A percentile compares a stretch with the other conserved stretches of the same genome.
phyloP scores from a whole-genome alignment of 2,888 invertebrate genomes.

The Caenorhabditis japonica region DNA sequence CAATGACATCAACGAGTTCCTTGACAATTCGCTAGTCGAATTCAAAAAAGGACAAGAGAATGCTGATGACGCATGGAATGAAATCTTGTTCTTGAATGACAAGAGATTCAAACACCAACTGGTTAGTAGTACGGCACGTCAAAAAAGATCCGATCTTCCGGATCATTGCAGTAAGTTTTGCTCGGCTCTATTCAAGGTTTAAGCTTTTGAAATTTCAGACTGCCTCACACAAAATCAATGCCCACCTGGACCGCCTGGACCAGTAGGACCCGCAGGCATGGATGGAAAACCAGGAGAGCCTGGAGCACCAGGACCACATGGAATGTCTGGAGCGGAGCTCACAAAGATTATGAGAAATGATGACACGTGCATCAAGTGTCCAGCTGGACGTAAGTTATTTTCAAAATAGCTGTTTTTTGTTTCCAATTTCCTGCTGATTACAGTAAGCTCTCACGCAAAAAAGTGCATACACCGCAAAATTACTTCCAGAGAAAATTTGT shows the following conservation, averaged over 20 bases:
- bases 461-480: no score
- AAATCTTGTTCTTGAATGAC: conserved; percentile 43
- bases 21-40: conserved; percentile 44
- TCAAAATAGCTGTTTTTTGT: neutral
- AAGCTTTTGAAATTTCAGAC: conserved; percentile 19
- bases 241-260: conserved; percentile 64
- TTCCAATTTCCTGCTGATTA: no score
- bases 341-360: conserved; percentile 44
- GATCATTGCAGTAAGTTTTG: conserved; percentile 48
- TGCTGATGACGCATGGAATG: conserved; percentile 58
- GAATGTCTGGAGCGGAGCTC: conserved; percentile 47
- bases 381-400: conserved; percentile 51
- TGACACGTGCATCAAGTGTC: conserved; percentile 60
- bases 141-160: conserved; percentile 49
- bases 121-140: conserved; percentile 10
- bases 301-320: conserved; percentile 51
- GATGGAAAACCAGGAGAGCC: conserved; percentile 56
- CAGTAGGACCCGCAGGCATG: conserved; percentile 59
- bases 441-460: no score
- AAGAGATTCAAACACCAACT: conserved; percentile 21
- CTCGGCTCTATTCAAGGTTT: no score
- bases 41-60: conserved; percentile 49
- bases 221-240: conserved; percentile 52
- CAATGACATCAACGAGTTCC: conserved; percentile 58
- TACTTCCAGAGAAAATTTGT: no score